Evolutionary conservation across 1,140 invertebrate species (phyloP).

Genomic region (Euwallacea fornicatus): DNA sequence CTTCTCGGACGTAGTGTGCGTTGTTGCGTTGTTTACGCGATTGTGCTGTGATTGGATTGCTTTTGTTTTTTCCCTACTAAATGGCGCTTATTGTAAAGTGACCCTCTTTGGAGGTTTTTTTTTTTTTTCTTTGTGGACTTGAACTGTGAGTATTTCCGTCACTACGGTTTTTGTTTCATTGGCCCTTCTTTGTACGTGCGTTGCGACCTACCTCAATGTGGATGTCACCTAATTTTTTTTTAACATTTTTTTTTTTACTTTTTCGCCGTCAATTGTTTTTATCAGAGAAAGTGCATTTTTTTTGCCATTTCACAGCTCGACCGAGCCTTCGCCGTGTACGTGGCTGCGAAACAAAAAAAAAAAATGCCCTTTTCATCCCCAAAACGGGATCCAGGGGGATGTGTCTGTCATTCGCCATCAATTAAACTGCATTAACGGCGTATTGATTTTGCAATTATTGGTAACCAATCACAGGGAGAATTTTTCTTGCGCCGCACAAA

Average conservation of each 20-base stretch:
- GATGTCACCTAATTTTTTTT: no score
- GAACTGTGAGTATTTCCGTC: not conserved
- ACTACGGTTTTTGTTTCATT: no score
- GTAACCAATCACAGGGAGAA: slow-evolving; percentile 54
- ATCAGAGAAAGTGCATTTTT: no score
- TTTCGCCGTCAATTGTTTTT: no score
- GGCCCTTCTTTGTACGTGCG: no score
- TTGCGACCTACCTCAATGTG: no score
- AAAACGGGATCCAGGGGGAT: not conserved
- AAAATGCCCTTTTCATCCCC: not conserved
- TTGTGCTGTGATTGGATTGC: slow-evolving; percentile 30
- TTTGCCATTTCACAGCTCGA: no score
- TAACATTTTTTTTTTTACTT: no score
- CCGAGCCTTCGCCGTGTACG: no score
- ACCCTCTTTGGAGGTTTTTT: not conserved
- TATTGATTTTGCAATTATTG: slow-evolving; percentile 57
- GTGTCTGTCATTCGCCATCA: slow-evolving; percentile 39
- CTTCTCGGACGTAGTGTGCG: slow-evolving; percentile 40
- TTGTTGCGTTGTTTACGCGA: slow-evolving; percentile 34
- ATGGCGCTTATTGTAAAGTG: no score
- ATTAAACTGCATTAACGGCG: slow-evolving; percentile 52
- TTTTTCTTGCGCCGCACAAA: slow-evolving; percentile 49
- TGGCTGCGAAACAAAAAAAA: not conserved
- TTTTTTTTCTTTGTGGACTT: slow-evolving; percentile 3
- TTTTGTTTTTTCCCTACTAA: slow-evolving; percentile 22